Evolutionary conservation across 2,113 vertebrate species (phyloP).

Genomic region (Taxidea taxus): DNA sequence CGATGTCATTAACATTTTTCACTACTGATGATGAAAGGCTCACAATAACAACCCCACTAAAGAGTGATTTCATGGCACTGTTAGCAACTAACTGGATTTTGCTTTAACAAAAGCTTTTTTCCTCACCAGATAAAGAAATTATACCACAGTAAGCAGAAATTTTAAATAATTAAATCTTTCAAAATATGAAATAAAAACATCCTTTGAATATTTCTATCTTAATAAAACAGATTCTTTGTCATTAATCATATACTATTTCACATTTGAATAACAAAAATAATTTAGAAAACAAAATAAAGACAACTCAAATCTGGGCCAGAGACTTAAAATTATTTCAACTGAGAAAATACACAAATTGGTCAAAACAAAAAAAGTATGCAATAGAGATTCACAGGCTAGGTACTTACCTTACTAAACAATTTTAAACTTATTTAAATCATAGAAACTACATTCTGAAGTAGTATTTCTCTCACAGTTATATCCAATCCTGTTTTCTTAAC

Average conservation of each 20-base stretch:
- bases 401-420: not conserved
- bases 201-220: not conserved
- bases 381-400: not conserved
- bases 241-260: not conserved
- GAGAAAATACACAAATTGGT: not conserved
- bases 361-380: not conserved
- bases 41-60: not conserved
- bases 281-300: conserved; percentile 9
- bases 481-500: not conserved
- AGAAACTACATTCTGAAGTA: not conserved
- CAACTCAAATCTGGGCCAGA: not conserved
- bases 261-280: not conserved
- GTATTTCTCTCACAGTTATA: not conserved
- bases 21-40: not conserved
- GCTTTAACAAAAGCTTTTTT: not conserved
- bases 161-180: not conserved
- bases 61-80: not conserved
- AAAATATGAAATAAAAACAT: not conserved
- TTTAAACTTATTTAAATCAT: not conserved
- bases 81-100: not conserved
- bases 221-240: not conserved
- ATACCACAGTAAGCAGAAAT: not conserved
- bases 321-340: not conserved
- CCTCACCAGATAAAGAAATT: not conserved
- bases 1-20: conserved; percentile 9